Percentiles rank a stretch among this genome's conserved stretches.
phyloP scores from a whole-genome alignment of 2,113 vertebrate species.

The Ageneiosus marmoratus region DNA sequence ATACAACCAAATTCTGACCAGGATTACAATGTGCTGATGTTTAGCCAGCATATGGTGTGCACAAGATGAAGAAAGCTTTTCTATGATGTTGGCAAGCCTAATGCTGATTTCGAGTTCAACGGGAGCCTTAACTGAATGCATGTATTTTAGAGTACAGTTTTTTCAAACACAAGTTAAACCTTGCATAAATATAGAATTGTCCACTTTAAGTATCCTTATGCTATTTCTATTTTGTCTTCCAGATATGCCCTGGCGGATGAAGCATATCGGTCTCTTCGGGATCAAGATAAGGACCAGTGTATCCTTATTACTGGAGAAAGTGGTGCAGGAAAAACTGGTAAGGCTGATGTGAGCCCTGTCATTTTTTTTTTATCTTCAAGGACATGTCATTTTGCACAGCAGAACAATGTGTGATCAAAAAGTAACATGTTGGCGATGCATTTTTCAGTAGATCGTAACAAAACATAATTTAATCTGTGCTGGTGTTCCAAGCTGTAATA shows the following conservation, averaged over 20 bases:
- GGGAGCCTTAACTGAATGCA: neutral
- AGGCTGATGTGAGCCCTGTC: constrained; percentile 23
- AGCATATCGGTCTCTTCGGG: constrained; percentile 94
- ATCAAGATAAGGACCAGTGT: constrained; percentile 98
- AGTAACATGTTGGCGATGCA: neutral
- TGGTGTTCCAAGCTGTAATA: neutral
- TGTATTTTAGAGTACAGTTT: neutral
- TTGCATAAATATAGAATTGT: neutral
- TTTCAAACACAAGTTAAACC: neutral
- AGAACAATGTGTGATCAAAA: neutral
- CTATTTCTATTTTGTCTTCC: constrained; percentile 58
- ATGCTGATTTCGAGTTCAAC: neutral
- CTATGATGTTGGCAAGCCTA: neutral
- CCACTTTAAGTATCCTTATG: neutral
- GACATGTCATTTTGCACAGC: neutral
- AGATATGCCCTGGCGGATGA: constrained; percentile 96
- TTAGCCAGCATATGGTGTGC: constrained; percentile 49
- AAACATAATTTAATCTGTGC: neutral
- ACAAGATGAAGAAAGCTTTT: too few relatives aligned
- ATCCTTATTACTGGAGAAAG: constrained; percentile 98
- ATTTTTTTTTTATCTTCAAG: neutral
- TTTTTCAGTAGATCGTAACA: neutral
- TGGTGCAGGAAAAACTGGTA: constrained; percentile 97
- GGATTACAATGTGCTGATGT: constrained; percentile 55
- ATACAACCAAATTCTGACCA: constrained; percentile 55